Evolutionary conservation across 1,140 invertebrate species (phyloP), one percentile per base, ranked within the genome.

Genomic region (Hermetia illucens): DNA sequence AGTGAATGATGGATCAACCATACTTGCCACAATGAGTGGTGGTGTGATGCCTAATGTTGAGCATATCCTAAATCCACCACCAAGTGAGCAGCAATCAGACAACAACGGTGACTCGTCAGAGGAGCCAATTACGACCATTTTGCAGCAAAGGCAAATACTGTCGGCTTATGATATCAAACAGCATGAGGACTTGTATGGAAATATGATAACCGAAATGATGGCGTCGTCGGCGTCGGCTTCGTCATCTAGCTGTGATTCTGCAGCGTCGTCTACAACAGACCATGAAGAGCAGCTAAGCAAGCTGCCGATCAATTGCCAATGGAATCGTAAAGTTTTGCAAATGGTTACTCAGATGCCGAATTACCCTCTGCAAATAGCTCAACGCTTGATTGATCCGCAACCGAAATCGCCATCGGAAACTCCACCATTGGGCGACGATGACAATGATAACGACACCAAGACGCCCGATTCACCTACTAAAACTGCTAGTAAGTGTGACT

Each of bases 321-420:
- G 21, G 4, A 39, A 38, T 17, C 18, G 22, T n/a, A 38, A 40
- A 27, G 35, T 34, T 8, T 21, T 40, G 3, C 32, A 34, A 29
- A 27, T 40, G 39, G 33, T 34, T 16, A 25, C 32, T n/a, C 32
- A 35, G 21, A 40, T 40, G 12, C 39, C 39, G 16, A 34, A 34
- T 18, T 10, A 31, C 13, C 27, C 25, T 8, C 15, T 35, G 24
- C 32, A 40, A 15, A 38, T 27, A 5, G 42, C 56, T 42, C 52
- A 46, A 21, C 52, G 56, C 27, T 55, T 59, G 36, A 56, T 59
- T 39, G 53, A 48, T 33, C 55, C 59, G 39, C 58, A 56, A 35
- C 58, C 57, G 24, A 60, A 60, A 31, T 58, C 57, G n/a, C 54
- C 56, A 3, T 55, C 53, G 33, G 57, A 60, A 35, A 56, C 57